phyloP scores from a whole-genome alignment of 1,140 invertebrate species.

The Nephila pilipes region DNA sequence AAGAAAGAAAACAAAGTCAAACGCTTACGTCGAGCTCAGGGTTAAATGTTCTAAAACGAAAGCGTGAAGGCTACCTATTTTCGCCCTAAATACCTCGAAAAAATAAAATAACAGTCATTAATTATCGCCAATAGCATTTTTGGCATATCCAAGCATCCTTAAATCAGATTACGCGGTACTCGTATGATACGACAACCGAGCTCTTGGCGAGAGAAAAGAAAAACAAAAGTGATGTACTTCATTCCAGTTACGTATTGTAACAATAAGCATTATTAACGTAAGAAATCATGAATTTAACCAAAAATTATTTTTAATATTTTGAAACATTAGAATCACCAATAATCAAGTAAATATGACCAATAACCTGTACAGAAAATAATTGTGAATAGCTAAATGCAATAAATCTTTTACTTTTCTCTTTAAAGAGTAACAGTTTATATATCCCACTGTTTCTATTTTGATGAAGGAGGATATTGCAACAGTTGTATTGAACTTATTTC shows the following conservation, averaged over 20 bases:
- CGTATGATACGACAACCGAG: background rate
- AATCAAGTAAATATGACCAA: too few species aligned
- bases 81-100: background rate
- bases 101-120: background rate
- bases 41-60: background rate
- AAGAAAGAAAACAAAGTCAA: background rate
- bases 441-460: too few species aligned
- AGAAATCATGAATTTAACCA: conserved; percentile 4
- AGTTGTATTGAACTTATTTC: too few species aligned
- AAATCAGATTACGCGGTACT: background rate
- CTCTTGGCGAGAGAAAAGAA: background rate
- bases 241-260: background rate
- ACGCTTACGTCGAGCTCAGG: background rate
- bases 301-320: too few species aligned
- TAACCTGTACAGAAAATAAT: too few species aligned
- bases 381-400: too few species aligned
- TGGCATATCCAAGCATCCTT: background rate
- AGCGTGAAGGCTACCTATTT: background rate
- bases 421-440: too few species aligned
- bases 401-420: too few species aligned
- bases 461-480: too few species aligned
- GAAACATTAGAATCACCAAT: too few species aligned
- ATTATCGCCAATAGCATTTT: background rate
- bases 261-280: background rate
- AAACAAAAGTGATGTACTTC: background rate